A percentile compares a stretch with the other conserved stretches of the same genome.
These are phyloP conservation scores for Heptranchias perlo DNA, from an alignment of 2,113 vertebrate genomes.

Conservation along the genomic window DNA sequence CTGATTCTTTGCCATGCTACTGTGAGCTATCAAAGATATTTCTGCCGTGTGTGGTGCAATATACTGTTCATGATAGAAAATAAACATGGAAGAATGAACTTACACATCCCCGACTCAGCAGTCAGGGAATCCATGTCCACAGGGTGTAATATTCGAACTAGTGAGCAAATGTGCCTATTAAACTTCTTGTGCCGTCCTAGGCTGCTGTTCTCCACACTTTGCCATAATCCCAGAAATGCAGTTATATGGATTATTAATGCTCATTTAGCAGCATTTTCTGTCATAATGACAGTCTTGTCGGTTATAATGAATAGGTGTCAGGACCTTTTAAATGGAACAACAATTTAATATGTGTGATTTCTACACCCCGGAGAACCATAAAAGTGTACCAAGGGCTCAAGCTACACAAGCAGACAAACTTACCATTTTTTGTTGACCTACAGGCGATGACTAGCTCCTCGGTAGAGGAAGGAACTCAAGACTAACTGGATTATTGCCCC, in stretches of 20 bases:
- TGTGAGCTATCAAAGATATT: background rate
- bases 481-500: background rate
- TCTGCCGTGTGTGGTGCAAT: background rate
- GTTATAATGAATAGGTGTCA: background rate
- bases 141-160: background rate
- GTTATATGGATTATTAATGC: conserved; percentile 18
- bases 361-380: background rate
- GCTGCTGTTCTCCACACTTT: background rate
- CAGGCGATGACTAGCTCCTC: conserved; percentile 8
- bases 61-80: background rate
- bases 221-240: background rate
- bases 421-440: background rate
- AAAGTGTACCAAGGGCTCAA: background rate
- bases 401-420: background rate
- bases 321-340: background rate
- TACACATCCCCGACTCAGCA: background rate
- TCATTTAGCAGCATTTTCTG: background rate
- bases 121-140: background rate
- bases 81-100: background rate
- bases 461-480: background rate
- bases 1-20: background rate
- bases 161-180: background rate
- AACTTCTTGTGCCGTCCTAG: background rate
- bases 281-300: background rate
- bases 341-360: background rate